Evolutionary conservation across 2,113 vertebrate species (phyloP), one percentile per base, ranked within the genome.

Genomic region (Nibea coibor): DNA sequence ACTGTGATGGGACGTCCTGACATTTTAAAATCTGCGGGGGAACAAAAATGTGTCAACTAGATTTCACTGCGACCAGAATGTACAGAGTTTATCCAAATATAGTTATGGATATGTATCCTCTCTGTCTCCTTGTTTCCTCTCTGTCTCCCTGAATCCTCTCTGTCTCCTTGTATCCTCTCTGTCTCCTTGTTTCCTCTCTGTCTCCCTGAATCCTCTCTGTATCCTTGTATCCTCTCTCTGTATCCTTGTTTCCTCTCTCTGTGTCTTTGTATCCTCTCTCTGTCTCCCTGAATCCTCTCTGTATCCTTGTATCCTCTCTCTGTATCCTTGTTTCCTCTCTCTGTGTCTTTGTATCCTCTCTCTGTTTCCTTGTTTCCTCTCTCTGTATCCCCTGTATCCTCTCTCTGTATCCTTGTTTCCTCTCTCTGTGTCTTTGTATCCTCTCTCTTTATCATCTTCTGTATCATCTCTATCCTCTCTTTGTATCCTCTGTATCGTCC

Each of bases 211-310:
- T 65, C 51, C 68, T 58, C 69, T 64, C 47, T 15, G 43, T 79
- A 59, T 54, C 75, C 2, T 26, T 26, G 24, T 26, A 26, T 26
- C 24, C 24, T 26, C 24, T 72, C 79, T 72, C 87, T 74, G 35
- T 43, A 82, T 86, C 84, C 70, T 85, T n/a, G n/a, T 24, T 15
- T 61, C 26, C 28, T 35, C 12, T 58, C n/a, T 26, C 24, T 26
- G 24, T 26, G 2, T 26, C 24, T 2, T 26, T 26, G 24, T 26
- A 26, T 26, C 24, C 24, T 26, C 24, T 26, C 24, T 26, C 24
- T 26, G 24, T 26, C 24, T 26, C 24, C 45, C 6, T 28, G 3
- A 59, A 39, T 65, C 51, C 68, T 58, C 69, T 64, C 47, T 15
- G 43, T 79, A 59, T 54, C 75, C 24, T 26, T 26, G 24, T 26